Evolutionary conservation across 35 echinoderm and acorn worm species (phyloP), one percentile per base, ranked within the genome.

Genomic region (Holothuria glaberrima): DNA sequence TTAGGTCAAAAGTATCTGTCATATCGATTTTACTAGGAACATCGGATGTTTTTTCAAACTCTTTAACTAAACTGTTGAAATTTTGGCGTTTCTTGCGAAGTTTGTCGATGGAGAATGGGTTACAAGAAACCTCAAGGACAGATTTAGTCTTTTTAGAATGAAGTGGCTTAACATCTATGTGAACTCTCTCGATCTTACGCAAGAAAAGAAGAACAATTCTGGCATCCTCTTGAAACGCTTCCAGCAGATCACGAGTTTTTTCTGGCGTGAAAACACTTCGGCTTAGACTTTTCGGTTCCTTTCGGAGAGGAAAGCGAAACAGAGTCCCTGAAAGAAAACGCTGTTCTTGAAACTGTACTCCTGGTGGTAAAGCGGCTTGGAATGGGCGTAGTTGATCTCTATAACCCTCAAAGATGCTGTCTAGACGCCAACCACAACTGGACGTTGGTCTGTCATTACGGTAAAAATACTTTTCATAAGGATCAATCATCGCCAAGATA

Each of bases 251-350:
- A 7, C 6, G 30, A 16, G 94, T 88, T 27, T 85, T 64, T 36
- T 87, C 29, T 54, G 86, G 89, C 33, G 70, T 88, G 65, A 90
- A 93, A 2, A 89, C 67, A 56, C 58, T 90, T 0, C n/a, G 22
- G 38, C 76, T 90, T 26, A 94, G 34, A 34, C 65, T 59, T 6
- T 50, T 92, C 0, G 54, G 35, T 60, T 41, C 13, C 65, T 52
- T 87, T 3, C 96, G 86, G 22, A 98, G 75, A 12, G 96, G 96
- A 69, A 98, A 98, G 7, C 96, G 90, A 41, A 94, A 98, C 19
- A 98, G 9, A 17, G 96, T 93, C 48, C 93, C 96, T 16, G 80
- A 38, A 20, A 87, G 33, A 25, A 19, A 21, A 31, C 20, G 18
- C 12, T 67, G 10, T 9, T 50, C 12, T 67, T 50, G 14, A 30